phyloP scores from a whole-genome alignment of 2,888 invertebrate genomes.

The Pherbina coryleti region DNA sequence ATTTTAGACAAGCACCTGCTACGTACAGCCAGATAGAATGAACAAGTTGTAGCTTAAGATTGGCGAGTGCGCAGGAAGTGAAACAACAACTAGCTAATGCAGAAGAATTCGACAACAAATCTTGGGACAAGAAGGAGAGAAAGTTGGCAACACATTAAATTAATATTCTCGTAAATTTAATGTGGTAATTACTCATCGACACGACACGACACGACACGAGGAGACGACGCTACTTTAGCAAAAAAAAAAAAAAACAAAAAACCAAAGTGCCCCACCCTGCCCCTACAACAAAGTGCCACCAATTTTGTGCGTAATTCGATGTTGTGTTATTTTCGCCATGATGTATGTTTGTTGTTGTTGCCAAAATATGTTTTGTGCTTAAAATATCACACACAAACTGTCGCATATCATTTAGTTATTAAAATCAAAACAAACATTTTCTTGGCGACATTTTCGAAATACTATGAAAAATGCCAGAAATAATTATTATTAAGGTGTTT shows the following conservation, averaged over 20 bases:
- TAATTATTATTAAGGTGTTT: not conserved
- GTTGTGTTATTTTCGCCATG: not conserved
- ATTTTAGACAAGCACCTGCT: constrained; percentile 37
- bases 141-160: constrained; percentile 36
- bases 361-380: not conserved
- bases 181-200: constrained; percentile 44
- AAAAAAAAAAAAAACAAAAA: too few relatives aligned
- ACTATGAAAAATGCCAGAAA: constrained; percentile 14
- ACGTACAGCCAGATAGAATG: not conserved
- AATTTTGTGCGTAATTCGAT: not conserved
- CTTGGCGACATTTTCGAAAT: not conserved
- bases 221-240: too few relatives aligned
- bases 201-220: constrained; percentile 10
- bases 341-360: not conserved
- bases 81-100: not conserved
- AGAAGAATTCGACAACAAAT: not conserved
- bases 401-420: constrained; percentile 1
- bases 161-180: constrained; percentile 43
- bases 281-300: not conserved
- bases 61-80: not conserved
- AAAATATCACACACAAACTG: not conserved
- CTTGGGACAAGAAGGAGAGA: not conserved
- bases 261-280: not conserved
- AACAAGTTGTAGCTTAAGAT: not conserved
- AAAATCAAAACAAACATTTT: constrained; percentile 15